Percentiles rank a stretch among this genome's conserved stretches.
Conservation (phyloP, 1,140 invertebrate genomes). For the Drosophila teissieri region DNA sequence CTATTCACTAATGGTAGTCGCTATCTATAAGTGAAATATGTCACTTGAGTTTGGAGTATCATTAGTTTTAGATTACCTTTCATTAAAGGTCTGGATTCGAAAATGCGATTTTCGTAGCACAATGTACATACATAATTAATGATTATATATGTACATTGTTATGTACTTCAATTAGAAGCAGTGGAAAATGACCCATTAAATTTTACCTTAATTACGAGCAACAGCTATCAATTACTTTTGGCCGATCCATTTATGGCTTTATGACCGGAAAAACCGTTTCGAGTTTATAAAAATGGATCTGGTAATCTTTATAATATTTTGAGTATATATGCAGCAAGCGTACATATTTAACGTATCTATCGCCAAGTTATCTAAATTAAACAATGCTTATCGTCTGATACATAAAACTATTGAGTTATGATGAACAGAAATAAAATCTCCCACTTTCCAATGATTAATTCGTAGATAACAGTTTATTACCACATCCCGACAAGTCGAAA, state of each 20-base stretch:
- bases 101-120: too few relatives aligned
- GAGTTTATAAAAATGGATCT: conserved; percentile 3
- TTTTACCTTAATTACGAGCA: neutral
- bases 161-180: too few relatives aligned
- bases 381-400: neutral
- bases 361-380: neutral
- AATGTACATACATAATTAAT: too few relatives aligned
- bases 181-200: neutral
- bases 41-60: neutral
- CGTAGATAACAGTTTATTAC: neutral
- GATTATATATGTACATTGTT: too few relatives aligned
- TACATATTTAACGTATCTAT: conserved; percentile 15
- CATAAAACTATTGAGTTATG: neutral
- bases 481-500: neutral
- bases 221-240: neutral
- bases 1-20: neutral
- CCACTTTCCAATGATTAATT: neutral
- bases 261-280: conserved; percentile 13
- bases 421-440: neutral
- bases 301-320: conserved; percentile 1
- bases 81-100: neutral
- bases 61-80: neutral
- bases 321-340: neutral
- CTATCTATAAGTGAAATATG: neutral
- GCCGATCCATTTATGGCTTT: conserved; percentile 2